Percentiles rank a stretch among this genome's conserved stretches.
Conservation (phyloP, 2,797 vertebrate genomes). For the Enteromius anoplus region DNA sequence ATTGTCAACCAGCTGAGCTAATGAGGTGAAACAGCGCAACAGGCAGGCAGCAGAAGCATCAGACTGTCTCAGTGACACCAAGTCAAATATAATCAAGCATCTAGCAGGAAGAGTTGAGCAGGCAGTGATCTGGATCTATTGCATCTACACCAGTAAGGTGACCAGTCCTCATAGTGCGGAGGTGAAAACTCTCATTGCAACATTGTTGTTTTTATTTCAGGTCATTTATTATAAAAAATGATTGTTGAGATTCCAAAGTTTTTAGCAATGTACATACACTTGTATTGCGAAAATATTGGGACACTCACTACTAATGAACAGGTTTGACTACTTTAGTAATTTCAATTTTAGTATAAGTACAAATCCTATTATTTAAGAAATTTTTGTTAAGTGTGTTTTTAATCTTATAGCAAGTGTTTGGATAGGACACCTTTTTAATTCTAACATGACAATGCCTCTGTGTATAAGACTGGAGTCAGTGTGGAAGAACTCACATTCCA, state of each 20-base stretch:
- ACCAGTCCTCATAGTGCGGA: not conserved
- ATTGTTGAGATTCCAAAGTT: not conserved
- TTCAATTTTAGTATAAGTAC: not conserved
- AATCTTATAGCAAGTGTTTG: not conserved
- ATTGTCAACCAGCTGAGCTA: conserved; percentile 34
- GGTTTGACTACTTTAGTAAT: not conserved
- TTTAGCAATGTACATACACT: not conserved
- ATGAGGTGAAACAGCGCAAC: conserved; percentile 33
- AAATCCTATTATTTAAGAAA: not conserved
- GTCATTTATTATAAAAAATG: not conserved
- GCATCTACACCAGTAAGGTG: conserved; percentile 1
- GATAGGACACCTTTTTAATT: not conserved
- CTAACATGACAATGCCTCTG: not conserved
- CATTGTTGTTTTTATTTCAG: not conserved
- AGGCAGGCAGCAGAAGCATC: conserved; percentile 36
- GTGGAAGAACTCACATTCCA: not conserved
- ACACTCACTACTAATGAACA: not conserved
- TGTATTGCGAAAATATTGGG: not conserved
- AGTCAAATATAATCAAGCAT: conserved; percentile 40
- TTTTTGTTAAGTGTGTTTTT: not conserved
- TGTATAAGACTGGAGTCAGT: not conserved
- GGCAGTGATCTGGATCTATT: not conserved
- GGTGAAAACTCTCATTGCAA: not conserved
- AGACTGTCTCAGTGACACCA: conserved; percentile 15
- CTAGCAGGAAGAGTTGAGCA: conserved; percentile 9